Conservation (phyloP, 2,113 vertebrate genomes). For the Megaceryle maxima region DNA sequence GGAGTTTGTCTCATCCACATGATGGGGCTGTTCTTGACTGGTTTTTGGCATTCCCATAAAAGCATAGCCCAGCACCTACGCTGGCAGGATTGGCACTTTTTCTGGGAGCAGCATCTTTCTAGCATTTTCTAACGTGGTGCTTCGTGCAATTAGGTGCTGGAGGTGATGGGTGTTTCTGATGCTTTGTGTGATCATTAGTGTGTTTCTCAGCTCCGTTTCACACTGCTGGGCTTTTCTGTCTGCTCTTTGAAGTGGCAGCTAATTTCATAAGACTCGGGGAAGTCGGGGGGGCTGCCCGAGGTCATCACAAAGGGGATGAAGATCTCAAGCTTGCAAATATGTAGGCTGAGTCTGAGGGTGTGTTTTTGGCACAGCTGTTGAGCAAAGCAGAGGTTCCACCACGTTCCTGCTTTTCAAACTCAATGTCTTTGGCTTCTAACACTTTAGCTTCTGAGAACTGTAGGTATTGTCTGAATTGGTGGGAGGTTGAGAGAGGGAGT, state of each 20-base stretch:
- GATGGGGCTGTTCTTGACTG: not conserved
- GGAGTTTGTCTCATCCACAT: accelerated
- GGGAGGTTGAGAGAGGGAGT: not conserved
- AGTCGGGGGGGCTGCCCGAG: not conserved
- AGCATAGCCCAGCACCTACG: not conserved
- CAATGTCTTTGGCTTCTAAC: not conserved
- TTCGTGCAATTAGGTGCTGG: not conserved
- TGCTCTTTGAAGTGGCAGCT: not conserved
- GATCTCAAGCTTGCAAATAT: not conserved
- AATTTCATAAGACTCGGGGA: not conserved
- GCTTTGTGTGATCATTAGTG: not conserved
- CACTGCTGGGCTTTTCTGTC: not conserved
- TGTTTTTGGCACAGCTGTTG: not conserved
- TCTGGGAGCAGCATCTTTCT: not conserved
- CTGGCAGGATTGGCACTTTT: not conserved
- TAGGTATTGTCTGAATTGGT: not conserved
- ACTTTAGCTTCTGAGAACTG: not conserved
- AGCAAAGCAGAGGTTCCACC: not conserved
- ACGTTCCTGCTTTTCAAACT: not conserved
- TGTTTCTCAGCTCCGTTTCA: accelerated
- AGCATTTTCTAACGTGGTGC: not conserved
- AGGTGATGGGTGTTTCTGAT: not conserved
- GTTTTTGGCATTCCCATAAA: not conserved
- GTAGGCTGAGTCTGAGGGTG: not conserved
- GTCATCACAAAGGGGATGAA: not conserved